Evolutionary conservation across 2,888 invertebrate genomes (phyloP).

Genomic region (Trichopria drosophilae): DNA sequence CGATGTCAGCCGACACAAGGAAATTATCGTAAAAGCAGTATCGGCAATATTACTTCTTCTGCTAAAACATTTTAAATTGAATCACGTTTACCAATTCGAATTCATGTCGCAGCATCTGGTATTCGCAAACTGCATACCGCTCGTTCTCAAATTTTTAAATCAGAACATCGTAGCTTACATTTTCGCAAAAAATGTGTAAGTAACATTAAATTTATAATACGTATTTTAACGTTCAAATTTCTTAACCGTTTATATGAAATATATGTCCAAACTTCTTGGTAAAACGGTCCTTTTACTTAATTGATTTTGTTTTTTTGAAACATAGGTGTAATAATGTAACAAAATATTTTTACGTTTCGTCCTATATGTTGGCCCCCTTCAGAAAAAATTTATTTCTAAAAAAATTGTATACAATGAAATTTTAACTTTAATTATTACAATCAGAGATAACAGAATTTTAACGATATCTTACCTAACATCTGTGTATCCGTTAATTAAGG

Average conservation of each 20-base stretch:
- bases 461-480: too few relatives aligned
- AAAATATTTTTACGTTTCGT: too few relatives aligned
- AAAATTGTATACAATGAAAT: too few relatives aligned
- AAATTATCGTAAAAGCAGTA: slow-evolving; percentile 96
- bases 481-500: too few relatives aligned
- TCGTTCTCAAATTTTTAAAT: slow-evolving; percentile 98
- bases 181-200: slow-evolving; percentile 85
- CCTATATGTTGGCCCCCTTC: too few relatives aligned
- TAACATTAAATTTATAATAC: slow-evolving; percentile 32
- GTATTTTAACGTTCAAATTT: slow-evolving; percentile 12
- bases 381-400: too few relatives aligned
- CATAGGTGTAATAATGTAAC: too few relatives aligned
- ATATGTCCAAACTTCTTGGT: too few relatives aligned
- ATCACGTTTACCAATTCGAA: slow-evolving; percentile 99
- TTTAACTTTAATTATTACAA: too few relatives aligned
- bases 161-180: slow-evolving; percentile 96
- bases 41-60: slow-evolving; percentile 87
- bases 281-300: too few relatives aligned
- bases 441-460: too few relatives aligned
- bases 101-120: slow-evolving; percentile 98
- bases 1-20: slow-evolving; percentile 97
- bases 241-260: too few relatives aligned
- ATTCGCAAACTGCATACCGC: slow-evolving; percentile 97
- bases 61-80: slow-evolving; percentile 95
- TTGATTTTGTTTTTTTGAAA: slow-evolving; percentile 18